Base-by-base conservation (phyloP, 1,140 invertebrate species). In the Amyelois transitella region DNA sequence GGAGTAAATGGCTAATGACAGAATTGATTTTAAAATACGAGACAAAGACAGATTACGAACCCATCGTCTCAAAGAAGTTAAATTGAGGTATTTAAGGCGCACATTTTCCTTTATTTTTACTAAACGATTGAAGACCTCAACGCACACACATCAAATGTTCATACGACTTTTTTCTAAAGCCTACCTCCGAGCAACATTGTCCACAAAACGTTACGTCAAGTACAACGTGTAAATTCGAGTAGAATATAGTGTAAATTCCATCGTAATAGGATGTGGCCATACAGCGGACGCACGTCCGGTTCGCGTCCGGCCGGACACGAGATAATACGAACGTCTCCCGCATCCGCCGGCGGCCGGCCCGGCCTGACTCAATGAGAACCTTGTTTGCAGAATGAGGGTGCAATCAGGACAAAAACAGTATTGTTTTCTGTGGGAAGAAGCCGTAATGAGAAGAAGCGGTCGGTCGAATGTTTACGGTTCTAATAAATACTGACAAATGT, bases 241-340 rank as follows among this genome's bases (percentile, higher is more conserved):
- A 45, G 6, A 45, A 45, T 45, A 19, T 6, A 48, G 45, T 48
- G 45, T 48, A 48, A 48, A 48, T 48, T 48, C 45, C 45, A 48
- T 22, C 45, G 45, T 48, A 48, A 48, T 48, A 48, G 45, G 45
- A 48, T 21, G 45, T 48, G 45, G 19, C 20, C 45, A 12, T 1
- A 2, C 6, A 48, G 18, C 75, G 76, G 73, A 79, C 72, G 74
- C 55, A 55, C 76, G 67, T 76, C 75, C 75, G 75, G 32, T 19
- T 52, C 52, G 43, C 65, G 55, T 56, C 58, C 53, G 45, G 45
- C 32, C 32, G 32, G 32, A 38, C 32, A 38, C 32, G 32, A 38
- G 1, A 38, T 38, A n/a, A n/a, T 38, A 38, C 8, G 32, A 38
- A 14, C 32, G 17, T 38, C 32, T 38, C 32, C 25, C 32, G 32